Conservation (phyloP, 1,140 invertebrate genomes). For the Cylas formicarius region DNA sequence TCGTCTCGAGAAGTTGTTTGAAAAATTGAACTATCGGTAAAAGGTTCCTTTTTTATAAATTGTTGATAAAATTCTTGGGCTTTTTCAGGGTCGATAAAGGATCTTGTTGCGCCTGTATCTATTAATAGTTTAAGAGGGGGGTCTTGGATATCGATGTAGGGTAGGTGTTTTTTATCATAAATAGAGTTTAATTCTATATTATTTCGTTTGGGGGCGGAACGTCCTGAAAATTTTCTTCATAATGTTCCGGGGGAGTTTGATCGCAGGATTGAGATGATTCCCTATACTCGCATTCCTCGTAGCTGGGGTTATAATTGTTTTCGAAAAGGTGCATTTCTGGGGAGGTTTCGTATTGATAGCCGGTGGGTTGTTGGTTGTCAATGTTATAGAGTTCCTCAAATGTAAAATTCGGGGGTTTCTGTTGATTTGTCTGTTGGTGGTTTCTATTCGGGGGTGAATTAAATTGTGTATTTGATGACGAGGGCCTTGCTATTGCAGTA, state of each 20-base stretch:
- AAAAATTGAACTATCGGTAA: neutral
- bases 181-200: neutral
- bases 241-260: neutral
- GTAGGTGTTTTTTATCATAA: neutral
- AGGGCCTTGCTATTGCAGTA: neutral
- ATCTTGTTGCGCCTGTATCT: slow-evolving; percentile 1
- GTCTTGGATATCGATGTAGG: slow-evolving; percentile 1
- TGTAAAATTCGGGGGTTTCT: slow-evolving; percentile 8
- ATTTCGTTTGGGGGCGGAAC: neutral
- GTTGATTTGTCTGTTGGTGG: too few relatives aligned
- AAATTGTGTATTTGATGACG: too few relatives aligned
- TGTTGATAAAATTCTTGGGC: neutral
- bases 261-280: neutral
- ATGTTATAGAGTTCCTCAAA: slow-evolving; percentile 6
- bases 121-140: neutral
- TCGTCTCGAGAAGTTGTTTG: too few relatives aligned
- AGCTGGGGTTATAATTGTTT: too few relatives aligned
- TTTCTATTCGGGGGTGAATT: too few relatives aligned
- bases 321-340: too few relatives aligned
- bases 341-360: too few relatives aligned
- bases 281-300: neutral
- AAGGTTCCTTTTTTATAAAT: neutral
- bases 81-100: slow-evolving; percentile 1
- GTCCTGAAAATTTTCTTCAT: slow-evolving; percentile 2
- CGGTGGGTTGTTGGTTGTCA: too few relatives aligned